Evolutionary conservation across 2,797 vertebrate genomes (phyloP), one percentile per base, ranked within the genome.

Genomic region (Carduelis carduelis): DNA sequence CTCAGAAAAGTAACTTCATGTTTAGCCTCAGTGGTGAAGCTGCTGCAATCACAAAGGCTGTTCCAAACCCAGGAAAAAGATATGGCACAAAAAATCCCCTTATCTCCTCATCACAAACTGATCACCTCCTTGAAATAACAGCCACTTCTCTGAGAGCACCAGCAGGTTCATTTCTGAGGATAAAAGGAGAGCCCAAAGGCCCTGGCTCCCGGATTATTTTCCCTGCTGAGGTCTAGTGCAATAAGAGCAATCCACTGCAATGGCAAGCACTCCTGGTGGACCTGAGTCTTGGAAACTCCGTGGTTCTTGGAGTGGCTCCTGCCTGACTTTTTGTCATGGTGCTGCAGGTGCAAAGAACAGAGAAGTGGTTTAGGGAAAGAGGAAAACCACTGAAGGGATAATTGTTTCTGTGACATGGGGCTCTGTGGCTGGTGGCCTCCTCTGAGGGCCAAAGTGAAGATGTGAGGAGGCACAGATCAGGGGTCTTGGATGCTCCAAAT

Each of bases 121-220:
- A 74, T 93, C 63, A 41, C 41, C 55, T 63, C 77, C 83, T 76
- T 88, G 80, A 90, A 95, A 77, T 77, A 84, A 46, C 41, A 83
- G 32, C 35, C 35, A 30, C 83, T 92, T 95, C 41, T 76, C 59
- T 82, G 34, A 82, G 81, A 91, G 91, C 56, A 76, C 16, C 60
- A 41, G 56, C 27, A 66, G 71, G 50, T 74, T 87, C 80, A 81
- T 87, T 78, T 72, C 63, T 59, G 60, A 89, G 32, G 82, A 39
- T 32, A 34, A 87, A 81, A 78, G 53, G 64, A 87, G 49, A 78
- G 37, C 80, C 60, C 71, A 53, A 77, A 95, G 68, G 71, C 49
- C 28, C 71, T 88, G 79, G 32, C 79, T 77, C 34, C 7, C 0
- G 7, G 59, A 20, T 71, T 91, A 43, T 83, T 91, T 74, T 84